Percentiles rank a stretch among this genome's conserved stretches.
Conservation (phyloP, 2,797 vertebrate species). For the Ammospiza maritima region DNA sequence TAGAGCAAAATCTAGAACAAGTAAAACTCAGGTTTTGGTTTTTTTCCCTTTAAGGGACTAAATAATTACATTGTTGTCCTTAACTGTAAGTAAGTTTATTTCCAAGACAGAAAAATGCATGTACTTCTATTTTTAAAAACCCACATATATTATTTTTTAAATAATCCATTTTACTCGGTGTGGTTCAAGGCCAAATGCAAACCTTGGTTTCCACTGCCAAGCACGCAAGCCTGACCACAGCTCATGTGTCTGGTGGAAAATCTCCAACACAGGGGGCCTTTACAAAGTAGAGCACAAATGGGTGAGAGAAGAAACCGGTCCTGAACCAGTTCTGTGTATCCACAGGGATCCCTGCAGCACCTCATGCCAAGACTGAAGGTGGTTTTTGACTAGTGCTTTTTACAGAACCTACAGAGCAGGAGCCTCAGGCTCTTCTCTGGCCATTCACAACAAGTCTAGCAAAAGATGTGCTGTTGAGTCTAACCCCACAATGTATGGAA, state of each 20-base stretch:
- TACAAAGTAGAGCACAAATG: not conserved
- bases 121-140: not conserved
- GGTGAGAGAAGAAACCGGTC: not conserved
- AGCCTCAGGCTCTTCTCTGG: not conserved
- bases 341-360: not conserved
- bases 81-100: not conserved
- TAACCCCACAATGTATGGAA: accelerated
- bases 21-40: not conserved
- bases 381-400: not conserved
- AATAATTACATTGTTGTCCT: not conserved
- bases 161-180: not conserved
- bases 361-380: not conserved
- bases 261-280: not conserved
- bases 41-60: not conserved
- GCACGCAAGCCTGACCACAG: not conserved
- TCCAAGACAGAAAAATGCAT: not conserved
- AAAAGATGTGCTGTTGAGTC: not conserved
- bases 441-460: not conserved
- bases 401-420: not conserved
- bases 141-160: not conserved
- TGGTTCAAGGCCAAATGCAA: not conserved
- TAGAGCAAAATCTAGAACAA: not conserved
- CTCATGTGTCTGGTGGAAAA: not conserved
- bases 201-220: not conserved
- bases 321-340: not conserved